phyloP scores from a whole-genome alignment of 1,140 invertebrate species.

The Drosophila teissieri region DNA sequence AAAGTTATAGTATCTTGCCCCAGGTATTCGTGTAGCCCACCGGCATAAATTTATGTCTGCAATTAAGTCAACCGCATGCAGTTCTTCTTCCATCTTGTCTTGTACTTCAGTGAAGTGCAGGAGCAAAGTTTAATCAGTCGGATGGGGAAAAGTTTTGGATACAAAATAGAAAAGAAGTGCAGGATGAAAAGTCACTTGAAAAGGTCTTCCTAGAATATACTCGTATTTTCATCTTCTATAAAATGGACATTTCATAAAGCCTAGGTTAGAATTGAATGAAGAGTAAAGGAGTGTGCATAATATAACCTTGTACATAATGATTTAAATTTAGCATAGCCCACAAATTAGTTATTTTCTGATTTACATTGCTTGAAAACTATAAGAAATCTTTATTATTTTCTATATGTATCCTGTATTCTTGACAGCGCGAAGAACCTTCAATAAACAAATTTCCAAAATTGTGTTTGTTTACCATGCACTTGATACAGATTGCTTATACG shows the following conservation, averaged over 20 bases:
- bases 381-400: too few relatives aligned
- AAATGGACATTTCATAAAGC: neutral
- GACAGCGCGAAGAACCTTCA: neutral
- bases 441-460: neutral
- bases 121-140: constrained; percentile 62
- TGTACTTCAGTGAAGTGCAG: constrained; percentile 45
- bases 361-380: too few relatives aligned
- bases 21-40: constrained; percentile 8
- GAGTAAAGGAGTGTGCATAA: too few relatives aligned
- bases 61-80: constrained; percentile 61
- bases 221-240: neutral
- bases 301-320: too few relatives aligned
- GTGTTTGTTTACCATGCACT: neutral
- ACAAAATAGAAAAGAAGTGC: constrained; percentile 3
- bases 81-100: constrained; percentile 33
- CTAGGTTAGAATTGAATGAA: neutral
- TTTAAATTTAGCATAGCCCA: too few relatives aligned
- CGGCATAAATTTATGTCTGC: constrained; percentile 49
- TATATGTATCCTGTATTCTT: too few relatives aligned
- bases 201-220: neutral
- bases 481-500: constrained; percentile 18
- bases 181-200: neutral
- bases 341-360: too few relatives aligned
- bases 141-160: constrained; percentile 41
- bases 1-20: constrained; percentile 7